Percentiles rank a stretch among this genome's conserved stretches.
These are phyloP conservation scores for Hydriomena furcata DNA, from an alignment of 2,888 invertebrate species.

Conservation along the genomic window DNA sequence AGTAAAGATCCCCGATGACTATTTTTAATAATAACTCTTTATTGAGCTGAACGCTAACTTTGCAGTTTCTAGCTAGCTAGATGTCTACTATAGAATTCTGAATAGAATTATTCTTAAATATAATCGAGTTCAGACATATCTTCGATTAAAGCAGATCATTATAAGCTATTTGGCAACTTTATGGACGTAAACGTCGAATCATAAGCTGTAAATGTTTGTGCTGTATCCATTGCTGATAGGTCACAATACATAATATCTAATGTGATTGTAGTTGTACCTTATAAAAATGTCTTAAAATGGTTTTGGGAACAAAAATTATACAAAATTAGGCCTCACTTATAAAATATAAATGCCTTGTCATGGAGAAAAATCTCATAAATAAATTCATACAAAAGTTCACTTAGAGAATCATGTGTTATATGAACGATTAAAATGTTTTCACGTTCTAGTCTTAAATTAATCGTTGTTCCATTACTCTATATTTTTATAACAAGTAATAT, in stretches of 20 bases:
- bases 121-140: constrained; percentile 46
- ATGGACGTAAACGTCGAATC: constrained; percentile 73
- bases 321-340: constrained; percentile 78
- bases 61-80: constrained; percentile 40
- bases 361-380: constrained; percentile 68
- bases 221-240: constrained; percentile 44
- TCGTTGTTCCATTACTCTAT: constrained; percentile 74
- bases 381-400: constrained; percentile 58
- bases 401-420: constrained; percentile 41
- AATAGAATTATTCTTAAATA: constrained; percentile 48
- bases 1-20: constrained; percentile 54
- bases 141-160: constrained; percentile 58
- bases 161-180: constrained; percentile 81
- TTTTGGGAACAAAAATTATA: constrained; percentile 53
- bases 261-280: constrained; percentile 38
- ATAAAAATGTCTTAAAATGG: constrained; percentile 52
- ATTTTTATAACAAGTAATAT: constrained; percentile 49
- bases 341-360: constrained; percentile 75
- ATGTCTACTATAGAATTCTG: constrained; percentile 48
- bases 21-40: constrained; percentile 51
- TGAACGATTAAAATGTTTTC: constrained; percentile 38
- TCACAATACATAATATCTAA: constrained; percentile 34
- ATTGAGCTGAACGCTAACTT: constrained; percentile 36
- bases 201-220: constrained; percentile 64
- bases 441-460: constrained; percentile 63